Conservation (phyloP, 2,888 invertebrate species). For the Holacanthella duospinosa region DNA sequence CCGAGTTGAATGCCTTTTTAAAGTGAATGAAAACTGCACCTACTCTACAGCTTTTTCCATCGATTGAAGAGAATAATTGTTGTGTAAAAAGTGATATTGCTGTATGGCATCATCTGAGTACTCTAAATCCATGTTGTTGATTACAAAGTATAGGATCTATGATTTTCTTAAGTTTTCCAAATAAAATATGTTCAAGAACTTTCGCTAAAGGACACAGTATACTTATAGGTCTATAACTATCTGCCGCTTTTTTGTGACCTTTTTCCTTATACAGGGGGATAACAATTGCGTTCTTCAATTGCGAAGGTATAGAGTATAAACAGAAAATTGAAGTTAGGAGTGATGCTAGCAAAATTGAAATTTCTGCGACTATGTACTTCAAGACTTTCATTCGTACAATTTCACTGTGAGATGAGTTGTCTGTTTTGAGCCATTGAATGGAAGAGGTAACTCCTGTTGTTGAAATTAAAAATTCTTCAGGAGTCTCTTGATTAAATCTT, state of each 20-base stretch:
- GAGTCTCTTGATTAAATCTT: not conserved
- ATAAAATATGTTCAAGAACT: slow-evolving; percentile 15
- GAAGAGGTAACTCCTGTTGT: not conserved
- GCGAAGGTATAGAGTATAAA: not conserved
- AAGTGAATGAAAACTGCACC: slow-evolving; percentile 17
- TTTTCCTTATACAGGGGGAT: not conserved
- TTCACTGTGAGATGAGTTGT: not conserved
- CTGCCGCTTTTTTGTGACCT: not conserved
- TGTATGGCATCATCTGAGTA: slow-evolving; percentile 13
- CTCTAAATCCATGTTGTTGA: slow-evolving; percentile 17
- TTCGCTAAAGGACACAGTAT: slow-evolving; percentile 1
- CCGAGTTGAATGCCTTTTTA: slow-evolving; percentile 16
- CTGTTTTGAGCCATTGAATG: not conserved
- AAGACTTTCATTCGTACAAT: not conserved
- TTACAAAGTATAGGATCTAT: not conserved
- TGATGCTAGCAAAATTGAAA: not conserved
- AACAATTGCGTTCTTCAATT: not conserved
- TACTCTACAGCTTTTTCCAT: slow-evolving; percentile 6
- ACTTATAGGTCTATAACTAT: not conserved
- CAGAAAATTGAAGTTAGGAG: not conserved
- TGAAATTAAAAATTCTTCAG: not conserved
- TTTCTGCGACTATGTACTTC: not conserved
- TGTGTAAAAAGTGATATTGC: slow-evolving; percentile 14
- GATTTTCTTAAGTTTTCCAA: not conserved
- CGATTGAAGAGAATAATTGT: slow-evolving; percentile 8